Conservation (phyloP, 2,797 vertebrate genomes). For the Sarcophilus harrisii region DNA sequence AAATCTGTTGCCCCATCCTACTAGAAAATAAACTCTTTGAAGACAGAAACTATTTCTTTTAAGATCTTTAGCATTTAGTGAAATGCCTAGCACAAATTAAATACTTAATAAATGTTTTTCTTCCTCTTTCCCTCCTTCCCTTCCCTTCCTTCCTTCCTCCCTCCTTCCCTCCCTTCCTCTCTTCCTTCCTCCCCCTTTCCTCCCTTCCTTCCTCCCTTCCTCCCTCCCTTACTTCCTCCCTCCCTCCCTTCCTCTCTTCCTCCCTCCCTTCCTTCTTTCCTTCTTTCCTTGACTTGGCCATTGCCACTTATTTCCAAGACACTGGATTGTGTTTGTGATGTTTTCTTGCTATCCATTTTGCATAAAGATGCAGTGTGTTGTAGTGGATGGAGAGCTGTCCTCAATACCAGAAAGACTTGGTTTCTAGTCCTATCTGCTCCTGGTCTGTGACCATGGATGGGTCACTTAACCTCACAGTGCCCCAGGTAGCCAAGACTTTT, state of each 20-base stretch:
- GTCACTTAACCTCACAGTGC: neutral
- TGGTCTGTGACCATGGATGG: neutral
- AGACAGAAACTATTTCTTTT: neutral
- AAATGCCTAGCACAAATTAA: neutral
- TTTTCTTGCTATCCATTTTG: neutral
- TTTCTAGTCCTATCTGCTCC: neutral
- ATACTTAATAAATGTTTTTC: neutral
- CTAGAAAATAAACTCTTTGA: neutral
- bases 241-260: too few relatives aligned
- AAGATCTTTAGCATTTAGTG: neutral
- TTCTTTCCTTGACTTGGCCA: neutral
- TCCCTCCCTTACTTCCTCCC: too few relatives aligned
- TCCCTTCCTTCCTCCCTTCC: neutral
- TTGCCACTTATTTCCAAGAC: neutral
- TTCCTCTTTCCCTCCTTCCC: too few relatives aligned
- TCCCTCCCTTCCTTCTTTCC: too few relatives aligned
- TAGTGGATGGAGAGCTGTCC: neutral
- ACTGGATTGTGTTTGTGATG: neutral
- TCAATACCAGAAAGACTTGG: neutral
- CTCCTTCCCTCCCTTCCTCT: too few relatives aligned
- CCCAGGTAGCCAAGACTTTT: neutral
- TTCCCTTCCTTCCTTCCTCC: too few relatives aligned
- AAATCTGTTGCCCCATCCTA: neutral
- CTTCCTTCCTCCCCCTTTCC: accelerated
- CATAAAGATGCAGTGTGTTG: neutral